Percentiles rank a stretch among this genome's conserved stretches.
phyloP scores from a whole-genome alignment of 1,140 invertebrate genomes.

The Gryon sp. region DNA sequence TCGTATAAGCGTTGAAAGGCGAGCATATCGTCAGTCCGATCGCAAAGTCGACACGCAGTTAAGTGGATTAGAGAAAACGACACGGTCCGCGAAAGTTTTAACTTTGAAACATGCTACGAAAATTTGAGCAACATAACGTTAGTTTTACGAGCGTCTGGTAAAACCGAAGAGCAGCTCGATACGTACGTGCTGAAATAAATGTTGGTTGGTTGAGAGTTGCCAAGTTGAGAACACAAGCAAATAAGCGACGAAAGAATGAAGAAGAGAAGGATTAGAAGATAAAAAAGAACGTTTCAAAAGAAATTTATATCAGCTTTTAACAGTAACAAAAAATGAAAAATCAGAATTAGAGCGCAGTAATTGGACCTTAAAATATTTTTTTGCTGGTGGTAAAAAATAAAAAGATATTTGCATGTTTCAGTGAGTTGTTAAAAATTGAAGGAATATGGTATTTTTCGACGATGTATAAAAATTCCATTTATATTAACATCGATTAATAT shows the following conservation, averaged over 20 bases:
- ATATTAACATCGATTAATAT: no score
- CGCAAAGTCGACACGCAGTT: constrained; percentile 33
- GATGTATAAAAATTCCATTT: no score
- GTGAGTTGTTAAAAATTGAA: no score
- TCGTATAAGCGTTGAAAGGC: constrained; percentile 44
- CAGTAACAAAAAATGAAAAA: background rate
- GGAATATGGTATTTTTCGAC: no score
- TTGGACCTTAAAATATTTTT: no score
- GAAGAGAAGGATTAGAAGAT: constrained; percentile 33
- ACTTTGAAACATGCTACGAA: constrained; percentile 52
- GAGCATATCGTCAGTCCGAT: constrained; percentile 34
- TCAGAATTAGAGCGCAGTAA: no score
- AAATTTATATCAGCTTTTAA: constrained; percentile 34
- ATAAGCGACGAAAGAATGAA: constrained; percentile 34
- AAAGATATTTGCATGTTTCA: no score
- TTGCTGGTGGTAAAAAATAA: no score
- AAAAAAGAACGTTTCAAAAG: constrained; percentile 4
- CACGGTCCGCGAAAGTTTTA: constrained; percentile 43
- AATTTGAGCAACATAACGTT: constrained; percentile 60
- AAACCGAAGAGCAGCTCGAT: constrained; percentile 54
- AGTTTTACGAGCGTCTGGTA: constrained; percentile 60
- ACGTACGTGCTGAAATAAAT: constrained; percentile 51
- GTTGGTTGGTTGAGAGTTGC: constrained; percentile 40
- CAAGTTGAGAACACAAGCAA: constrained; percentile 43
- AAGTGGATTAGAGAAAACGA: constrained; percentile 60